Conservation (phyloP, 53 echinoderm and acorn worm genomes). For the Paracentrotus lividus region DNA sequence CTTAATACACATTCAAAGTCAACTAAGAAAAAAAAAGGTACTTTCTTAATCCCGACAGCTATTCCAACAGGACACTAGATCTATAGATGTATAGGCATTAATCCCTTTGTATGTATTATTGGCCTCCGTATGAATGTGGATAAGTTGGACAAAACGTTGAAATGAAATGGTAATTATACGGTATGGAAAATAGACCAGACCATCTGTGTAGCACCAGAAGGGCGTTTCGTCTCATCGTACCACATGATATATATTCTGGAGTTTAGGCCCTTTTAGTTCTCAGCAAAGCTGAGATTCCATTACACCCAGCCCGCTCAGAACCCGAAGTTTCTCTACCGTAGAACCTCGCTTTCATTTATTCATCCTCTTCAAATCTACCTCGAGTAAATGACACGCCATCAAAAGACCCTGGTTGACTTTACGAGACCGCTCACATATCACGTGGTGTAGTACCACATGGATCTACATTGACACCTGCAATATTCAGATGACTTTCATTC, state of each 20-base stretch:
- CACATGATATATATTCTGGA: too few species aligned
- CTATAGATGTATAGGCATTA: too few species aligned
- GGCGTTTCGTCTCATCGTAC: too few species aligned
- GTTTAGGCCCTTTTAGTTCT: too few species aligned
- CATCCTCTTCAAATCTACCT: background rate
- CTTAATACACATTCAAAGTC: too few species aligned
- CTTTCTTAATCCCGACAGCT: too few species aligned
- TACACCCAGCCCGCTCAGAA: background rate
- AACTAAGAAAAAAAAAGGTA: too few species aligned
- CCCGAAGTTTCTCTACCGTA: background rate
- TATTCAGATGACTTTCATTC: background rate
- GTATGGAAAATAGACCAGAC: background rate
- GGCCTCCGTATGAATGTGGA: background rate
- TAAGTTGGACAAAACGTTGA: background rate
- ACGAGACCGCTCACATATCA: constrained; percentile 6
- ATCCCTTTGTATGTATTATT: too few species aligned
- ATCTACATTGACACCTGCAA: background rate
- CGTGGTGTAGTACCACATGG: background rate
- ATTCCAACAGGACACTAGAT: too few species aligned
- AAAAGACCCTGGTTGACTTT: background rate
- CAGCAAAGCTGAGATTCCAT: too few species aligned
- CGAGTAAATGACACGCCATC: constrained; percentile 36
- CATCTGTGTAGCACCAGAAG: too few species aligned
- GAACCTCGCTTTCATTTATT: background rate
- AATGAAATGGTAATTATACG: background rate